phyloP scores from a whole-genome alignment of 2,113 vertebrate genomes.

The Tylochromis polylepis region DNA sequence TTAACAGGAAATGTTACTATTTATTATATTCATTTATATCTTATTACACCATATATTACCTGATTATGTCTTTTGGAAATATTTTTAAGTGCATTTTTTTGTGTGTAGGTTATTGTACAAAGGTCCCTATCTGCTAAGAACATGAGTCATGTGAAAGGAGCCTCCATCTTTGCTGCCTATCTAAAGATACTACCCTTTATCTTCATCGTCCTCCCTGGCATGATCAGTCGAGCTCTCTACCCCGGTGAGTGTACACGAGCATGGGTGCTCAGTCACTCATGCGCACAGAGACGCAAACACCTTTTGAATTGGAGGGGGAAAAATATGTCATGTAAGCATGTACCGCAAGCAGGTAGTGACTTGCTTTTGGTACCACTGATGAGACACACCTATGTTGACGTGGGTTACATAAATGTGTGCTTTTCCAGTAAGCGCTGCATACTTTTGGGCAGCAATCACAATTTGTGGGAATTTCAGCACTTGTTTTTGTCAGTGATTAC shows the following conservation, averaged over 20 bases:
- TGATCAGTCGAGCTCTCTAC: slow-evolving; percentile 91
- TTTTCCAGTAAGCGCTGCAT: neutral
- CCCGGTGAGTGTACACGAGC: slow-evolving; percentile 75
- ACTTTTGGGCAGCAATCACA: neutral
- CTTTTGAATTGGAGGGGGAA: neutral
- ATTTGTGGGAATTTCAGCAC: neutral
- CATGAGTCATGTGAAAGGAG: slow-evolving; percentile 86
- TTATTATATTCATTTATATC: neutral
- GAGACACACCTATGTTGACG: slow-evolving; percentile 33
- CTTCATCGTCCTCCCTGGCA: slow-evolving; percentile 87
- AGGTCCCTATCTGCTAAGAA: slow-evolving; percentile 85
- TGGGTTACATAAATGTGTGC: neutral
- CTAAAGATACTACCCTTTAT: slow-evolving; percentile 90
- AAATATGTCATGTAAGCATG: neutral
- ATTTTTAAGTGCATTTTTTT: neutral
- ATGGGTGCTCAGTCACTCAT: neutral
- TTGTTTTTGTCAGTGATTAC: neutral
- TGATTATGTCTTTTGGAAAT: neutral
- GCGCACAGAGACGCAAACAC: neutral
- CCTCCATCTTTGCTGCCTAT: slow-evolving; percentile 87
- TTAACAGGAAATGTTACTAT: neutral
- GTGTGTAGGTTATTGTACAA: slow-evolving; percentile 84
- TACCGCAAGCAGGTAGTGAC: slow-evolving; percentile 17
- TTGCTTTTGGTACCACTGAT: slow-evolving; percentile 11
- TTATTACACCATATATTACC: neutral